Conservation (phyloP, 92 coral and sea anemone species). For the Zoanthus sansibaricus region DNA sequence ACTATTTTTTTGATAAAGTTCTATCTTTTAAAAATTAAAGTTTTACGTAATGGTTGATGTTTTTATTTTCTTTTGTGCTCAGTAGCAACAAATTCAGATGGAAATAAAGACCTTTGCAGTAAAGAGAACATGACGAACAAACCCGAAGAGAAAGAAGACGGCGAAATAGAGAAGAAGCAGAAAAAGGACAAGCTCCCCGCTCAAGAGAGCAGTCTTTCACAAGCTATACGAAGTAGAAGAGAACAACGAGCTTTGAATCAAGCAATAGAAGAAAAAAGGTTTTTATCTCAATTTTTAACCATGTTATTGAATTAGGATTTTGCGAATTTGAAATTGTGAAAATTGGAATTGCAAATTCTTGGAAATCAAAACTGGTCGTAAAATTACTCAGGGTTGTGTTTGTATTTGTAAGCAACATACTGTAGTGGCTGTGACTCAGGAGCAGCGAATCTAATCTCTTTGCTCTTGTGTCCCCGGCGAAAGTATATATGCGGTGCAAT, state of each 20-base stretch:
- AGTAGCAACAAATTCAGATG: background rate
- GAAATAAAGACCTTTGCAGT: background rate
- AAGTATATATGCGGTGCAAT: no score
- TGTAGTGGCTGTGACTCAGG: no score
- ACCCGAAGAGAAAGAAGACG: background rate
- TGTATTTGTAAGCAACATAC: no score
- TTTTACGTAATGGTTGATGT: background rate
- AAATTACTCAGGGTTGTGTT: no score
- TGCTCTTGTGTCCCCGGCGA: no score
- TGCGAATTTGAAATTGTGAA: no score
- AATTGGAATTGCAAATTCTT: no score
- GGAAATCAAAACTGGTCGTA: no score
- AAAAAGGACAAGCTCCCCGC: background rate
- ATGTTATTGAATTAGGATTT: no score
- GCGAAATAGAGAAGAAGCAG: background rate
- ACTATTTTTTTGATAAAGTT: background rate
- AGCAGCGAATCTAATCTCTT: no score
- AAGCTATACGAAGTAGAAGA: conserved; percentile 31
- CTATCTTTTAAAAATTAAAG: background rate
- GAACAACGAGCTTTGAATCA: conserved; percentile 31
- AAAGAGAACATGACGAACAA: conserved; percentile 3
- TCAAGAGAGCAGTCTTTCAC: conserved; percentile 33
- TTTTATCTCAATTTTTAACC: no score
- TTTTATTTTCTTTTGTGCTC: background rate
- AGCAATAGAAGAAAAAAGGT: conserved; percentile 25